Percentiles rank a stretch among this genome's conserved stretches.
Conservation (phyloP, 2,888 invertebrate genomes). For the Labia minor region DNA sequence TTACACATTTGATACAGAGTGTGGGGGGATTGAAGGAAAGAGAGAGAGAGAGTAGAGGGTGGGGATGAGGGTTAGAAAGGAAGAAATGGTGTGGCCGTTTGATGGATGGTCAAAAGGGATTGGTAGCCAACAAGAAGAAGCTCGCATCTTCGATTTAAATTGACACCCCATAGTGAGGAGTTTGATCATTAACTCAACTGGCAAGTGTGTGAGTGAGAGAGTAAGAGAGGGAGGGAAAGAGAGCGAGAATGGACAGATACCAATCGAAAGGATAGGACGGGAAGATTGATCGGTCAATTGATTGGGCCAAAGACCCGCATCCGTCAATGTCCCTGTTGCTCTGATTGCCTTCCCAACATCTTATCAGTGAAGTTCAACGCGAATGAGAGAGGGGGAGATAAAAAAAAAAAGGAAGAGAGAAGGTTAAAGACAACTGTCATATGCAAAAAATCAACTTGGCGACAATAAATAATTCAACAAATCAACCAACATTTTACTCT, state of each 20-base stretch:
- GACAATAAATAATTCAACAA: too few species aligned
- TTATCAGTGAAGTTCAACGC: too few species aligned
- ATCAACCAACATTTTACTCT: too few species aligned
- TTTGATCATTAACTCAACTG: not conserved
- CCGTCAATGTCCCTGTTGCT: constrained; percentile 13
- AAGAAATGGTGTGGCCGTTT: too few species aligned
- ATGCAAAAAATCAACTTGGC: too few species aligned
- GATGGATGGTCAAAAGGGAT: not conserved
- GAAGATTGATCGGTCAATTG: constrained; percentile 6
- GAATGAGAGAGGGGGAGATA: too few species aligned
- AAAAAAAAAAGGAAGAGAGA: too few species aligned
- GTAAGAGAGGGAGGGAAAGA: not conserved
- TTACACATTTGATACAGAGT: too few species aligned
- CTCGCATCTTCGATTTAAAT: not conserved
- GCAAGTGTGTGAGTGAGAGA: not conserved
- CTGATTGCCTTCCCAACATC: not conserved
- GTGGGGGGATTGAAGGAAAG: too few species aligned
- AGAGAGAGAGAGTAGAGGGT: too few species aligned
- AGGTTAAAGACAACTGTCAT: too few species aligned
- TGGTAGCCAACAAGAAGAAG: not conserved
- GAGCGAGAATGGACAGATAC: not conserved
- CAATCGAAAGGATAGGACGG: not conserved
- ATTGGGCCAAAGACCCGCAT: not conserved
- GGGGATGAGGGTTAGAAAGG: too few species aligned
- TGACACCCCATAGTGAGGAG: not conserved